Conservation (phyloP, 2,797 vertebrate genomes). For the Anguilla pacifica region DNA sequence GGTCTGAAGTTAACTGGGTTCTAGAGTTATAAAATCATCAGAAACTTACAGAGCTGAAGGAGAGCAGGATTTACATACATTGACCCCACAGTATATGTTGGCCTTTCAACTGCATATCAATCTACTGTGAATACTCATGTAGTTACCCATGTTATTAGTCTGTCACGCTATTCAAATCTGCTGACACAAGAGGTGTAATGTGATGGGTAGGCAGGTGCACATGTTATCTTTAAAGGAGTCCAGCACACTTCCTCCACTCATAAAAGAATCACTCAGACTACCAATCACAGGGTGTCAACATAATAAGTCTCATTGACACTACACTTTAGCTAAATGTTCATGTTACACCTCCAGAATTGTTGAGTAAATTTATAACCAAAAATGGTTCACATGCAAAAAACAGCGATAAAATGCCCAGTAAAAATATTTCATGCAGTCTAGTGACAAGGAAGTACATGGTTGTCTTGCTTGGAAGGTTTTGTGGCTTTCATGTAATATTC, state of each 20-base stretch:
- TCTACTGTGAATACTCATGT: neutral
- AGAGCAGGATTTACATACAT: neutral
- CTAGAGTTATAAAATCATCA: too few species aligned
- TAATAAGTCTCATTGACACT: neutral
- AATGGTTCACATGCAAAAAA: neutral
- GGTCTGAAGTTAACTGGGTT: too few species aligned
- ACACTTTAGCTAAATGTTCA: neutral
- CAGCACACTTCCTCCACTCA: neutral
- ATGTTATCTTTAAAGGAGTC: neutral
- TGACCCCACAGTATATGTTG: neutral
- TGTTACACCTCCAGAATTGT: neutral
- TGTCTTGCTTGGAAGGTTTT: neutral
- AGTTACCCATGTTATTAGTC: neutral
- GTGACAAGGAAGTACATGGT: neutral
- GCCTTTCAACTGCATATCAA: neutral
- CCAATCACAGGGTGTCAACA: neutral
- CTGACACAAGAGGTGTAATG: neutral
- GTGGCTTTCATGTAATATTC: too few species aligned
- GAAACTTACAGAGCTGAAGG: neutral
- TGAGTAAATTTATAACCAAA: neutral
- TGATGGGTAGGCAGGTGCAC: slow-evolving; percentile 7
- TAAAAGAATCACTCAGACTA: neutral
- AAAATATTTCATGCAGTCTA: neutral
- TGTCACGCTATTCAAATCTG: neutral
- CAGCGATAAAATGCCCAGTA: neutral